Percentiles rank a stretch among this genome's conserved stretches.
Conservation (phyloP, 2,113 vertebrate genomes). For the Poeciliopsis retropinna region DNA sequence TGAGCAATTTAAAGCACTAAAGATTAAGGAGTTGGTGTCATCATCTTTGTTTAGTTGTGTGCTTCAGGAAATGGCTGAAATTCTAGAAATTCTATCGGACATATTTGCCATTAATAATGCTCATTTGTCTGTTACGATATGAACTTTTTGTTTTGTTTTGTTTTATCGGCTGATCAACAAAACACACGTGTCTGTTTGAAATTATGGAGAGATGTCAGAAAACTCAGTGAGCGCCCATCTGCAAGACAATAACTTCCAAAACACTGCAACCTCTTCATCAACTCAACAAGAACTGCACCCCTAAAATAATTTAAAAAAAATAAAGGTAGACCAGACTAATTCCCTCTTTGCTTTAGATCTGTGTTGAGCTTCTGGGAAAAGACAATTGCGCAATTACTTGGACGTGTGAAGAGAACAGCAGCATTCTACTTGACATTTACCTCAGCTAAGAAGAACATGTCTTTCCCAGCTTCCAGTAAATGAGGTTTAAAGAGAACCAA, state of each 20-base stretch:
- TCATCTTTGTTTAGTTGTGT: neutral
- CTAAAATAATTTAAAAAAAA: neutral
- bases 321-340: constrained; percentile 13
- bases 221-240: constrained; percentile 12
- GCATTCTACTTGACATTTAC: constrained; percentile 23
- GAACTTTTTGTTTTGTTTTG: no score
- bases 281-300: constrained; percentile 8
- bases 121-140: no score
- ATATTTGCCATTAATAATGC: no score
- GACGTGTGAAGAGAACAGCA: constrained; percentile 2
- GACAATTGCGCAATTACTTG: constrained; percentile 30
- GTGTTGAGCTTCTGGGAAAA: constrained; percentile 23
- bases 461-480: constrained; percentile 60
- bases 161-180: no score
- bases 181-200: neutral
- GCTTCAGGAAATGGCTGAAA: no score
- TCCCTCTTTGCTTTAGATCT: constrained; percentile 21
- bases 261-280: constrained; percentile 17
- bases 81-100: no score
- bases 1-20: neutral
- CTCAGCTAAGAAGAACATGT: constrained; percentile 42
- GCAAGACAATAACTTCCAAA: constrained; percentile 2
- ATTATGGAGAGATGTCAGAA: constrained; percentile 5
- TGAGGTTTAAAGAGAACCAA: constrained; percentile 37
- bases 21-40: neutral